A percentile compares a stretch with the other conserved stretches of the same genome.
phyloP scores from a whole-genome alignment of 2,888 invertebrate genomes.

The Tromatobia lineatoria region DNA sequence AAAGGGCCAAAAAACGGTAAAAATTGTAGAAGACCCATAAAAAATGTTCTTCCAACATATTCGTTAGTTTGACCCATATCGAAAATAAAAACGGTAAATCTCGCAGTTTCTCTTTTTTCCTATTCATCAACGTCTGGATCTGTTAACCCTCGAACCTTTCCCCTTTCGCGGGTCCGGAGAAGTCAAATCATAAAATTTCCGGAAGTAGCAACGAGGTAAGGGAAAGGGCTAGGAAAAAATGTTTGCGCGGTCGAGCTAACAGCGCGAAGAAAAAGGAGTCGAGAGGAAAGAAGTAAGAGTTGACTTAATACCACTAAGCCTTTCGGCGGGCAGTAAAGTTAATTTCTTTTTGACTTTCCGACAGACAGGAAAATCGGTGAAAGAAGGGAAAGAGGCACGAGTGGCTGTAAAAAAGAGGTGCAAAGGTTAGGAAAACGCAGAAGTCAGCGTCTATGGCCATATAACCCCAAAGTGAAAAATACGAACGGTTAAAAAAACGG shows the following conservation, averaged over 20 bases:
- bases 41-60: conserved; percentile 4
- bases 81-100: conserved; percentile 57
- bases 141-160: conserved; percentile 7
- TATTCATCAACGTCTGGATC: not conserved
- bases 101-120: conserved; percentile 7
- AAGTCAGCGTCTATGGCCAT: conserved; percentile 59
- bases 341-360: conserved; percentile 72
- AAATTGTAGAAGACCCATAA: conserved; percentile 40
- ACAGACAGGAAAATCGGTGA: conserved; percentile 19
- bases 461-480: conserved; percentile 71
- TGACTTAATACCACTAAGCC: conserved; percentile 83
- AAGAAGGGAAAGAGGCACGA: conserved; percentile 34
- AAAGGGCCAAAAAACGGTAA: conserved; percentile 53
- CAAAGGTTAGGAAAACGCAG: conserved; percentile 46
- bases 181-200: conserved; percentile 55
- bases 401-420: conserved; percentile 27
- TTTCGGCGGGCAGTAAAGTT: conserved; percentile 81
- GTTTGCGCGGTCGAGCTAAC: conserved; percentile 20
- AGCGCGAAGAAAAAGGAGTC: conserved; percentile 53
- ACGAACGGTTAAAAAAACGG: conserved; percentile 74
- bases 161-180: conserved; percentile 9
- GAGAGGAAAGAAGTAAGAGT: conserved; percentile 71
- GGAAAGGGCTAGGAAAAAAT: conserved; percentile 53
- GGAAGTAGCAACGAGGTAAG: conserved; percentile 21
- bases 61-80: conserved; percentile 58